Evolutionary conservation across 2,113 vertebrate genomes (phyloP).

Genomic region (Calcarius ornatus): DNA sequence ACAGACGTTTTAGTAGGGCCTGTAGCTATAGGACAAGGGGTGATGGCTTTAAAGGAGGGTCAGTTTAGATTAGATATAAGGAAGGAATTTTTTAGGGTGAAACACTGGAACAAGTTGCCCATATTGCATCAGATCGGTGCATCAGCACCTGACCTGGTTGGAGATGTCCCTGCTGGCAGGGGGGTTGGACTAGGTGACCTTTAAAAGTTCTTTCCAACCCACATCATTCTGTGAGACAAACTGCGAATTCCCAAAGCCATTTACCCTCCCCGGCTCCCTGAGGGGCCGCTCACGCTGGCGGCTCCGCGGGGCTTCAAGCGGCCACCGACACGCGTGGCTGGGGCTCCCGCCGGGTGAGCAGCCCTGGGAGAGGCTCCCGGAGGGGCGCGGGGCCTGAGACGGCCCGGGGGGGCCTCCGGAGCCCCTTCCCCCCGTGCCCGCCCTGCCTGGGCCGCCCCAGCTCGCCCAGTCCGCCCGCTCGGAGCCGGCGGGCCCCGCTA

Average conservation of each 20-base stretch:
- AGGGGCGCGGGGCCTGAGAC: background rate
- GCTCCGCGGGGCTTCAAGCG: background rate
- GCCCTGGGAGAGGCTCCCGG: background rate
- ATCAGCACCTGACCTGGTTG: background rate
- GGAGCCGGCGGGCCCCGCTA: background rate
- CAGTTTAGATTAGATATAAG: background rate
- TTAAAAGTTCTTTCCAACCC: background rate
- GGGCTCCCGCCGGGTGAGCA: background rate
- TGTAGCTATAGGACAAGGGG: fast-evolving
- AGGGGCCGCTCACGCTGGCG: background rate
- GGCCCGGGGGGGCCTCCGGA: fast-evolving
- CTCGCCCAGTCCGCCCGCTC: fast-evolving
- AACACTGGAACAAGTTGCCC: background rate
- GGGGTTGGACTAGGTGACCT: background rate
- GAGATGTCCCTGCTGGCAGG: background rate
- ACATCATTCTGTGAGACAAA: background rate
- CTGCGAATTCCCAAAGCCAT: background rate
- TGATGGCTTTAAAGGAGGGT: background rate
- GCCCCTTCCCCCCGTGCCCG: background rate
- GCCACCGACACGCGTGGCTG: background rate
- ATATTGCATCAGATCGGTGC: background rate
- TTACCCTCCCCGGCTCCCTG: background rate
- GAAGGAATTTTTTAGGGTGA: background rate
- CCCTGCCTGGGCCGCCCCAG: background rate
- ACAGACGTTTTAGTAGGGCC: background rate